A percentile compares a stretch with the other conserved stretches of the same genome.
Conservation (phyloP, 2,797 vertebrate genomes). For the Acanthurus lineatus region DNA sequence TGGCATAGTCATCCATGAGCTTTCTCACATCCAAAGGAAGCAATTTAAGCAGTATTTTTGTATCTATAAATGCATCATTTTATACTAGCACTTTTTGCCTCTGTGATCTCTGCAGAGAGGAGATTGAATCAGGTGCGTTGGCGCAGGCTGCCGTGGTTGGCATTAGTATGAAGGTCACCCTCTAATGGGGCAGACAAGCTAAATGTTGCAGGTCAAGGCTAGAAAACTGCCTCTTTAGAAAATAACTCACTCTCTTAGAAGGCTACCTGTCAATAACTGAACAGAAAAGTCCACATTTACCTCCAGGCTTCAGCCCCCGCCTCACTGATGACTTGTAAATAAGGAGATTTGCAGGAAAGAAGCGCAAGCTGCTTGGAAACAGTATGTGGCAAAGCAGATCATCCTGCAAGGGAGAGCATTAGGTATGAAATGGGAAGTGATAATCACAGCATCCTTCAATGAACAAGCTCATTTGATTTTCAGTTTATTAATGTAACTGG, state of each 20-base stretch:
- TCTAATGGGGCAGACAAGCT: slow-evolving; percentile 63
- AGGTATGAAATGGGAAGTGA: slow-evolving; percentile 58
- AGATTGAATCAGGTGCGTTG: slow-evolving; percentile 40
- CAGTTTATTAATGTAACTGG: slow-evolving; percentile 6
- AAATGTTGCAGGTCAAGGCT: slow-evolving; percentile 64
- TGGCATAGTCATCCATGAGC: background rate
- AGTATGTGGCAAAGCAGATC: slow-evolving; percentile 57
- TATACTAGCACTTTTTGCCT: slow-evolving; percentile 11
- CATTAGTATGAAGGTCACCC: slow-evolving; percentile 71
- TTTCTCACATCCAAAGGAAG: slow-evolving; percentile 11
- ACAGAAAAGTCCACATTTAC: slow-evolving; percentile 59
- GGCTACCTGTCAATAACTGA: slow-evolving; percentile 54
- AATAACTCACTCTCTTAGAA: slow-evolving; percentile 26
- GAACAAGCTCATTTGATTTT: slow-evolving; percentile 48
- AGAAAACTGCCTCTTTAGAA: slow-evolving; percentile 60
- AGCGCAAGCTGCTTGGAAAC: slow-evolving; percentile 55
- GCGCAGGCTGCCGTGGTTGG: slow-evolving; percentile 13
- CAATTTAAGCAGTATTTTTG: slow-evolving; percentile 1
- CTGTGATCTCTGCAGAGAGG: slow-evolving; percentile 23
- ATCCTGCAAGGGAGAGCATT: slow-evolving; percentile 29
- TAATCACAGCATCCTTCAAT: slow-evolving; percentile 54
- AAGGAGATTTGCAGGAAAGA: slow-evolving; percentile 59
- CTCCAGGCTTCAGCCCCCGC: slow-evolving; percentile 27
- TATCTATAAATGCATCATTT: slow-evolving; percentile 24
- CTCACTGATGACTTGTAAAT: slow-evolving; percentile 62